phyloP scores from a whole-genome alignment of 1,140 invertebrate genomes.

The Venturia canescens region DNA sequence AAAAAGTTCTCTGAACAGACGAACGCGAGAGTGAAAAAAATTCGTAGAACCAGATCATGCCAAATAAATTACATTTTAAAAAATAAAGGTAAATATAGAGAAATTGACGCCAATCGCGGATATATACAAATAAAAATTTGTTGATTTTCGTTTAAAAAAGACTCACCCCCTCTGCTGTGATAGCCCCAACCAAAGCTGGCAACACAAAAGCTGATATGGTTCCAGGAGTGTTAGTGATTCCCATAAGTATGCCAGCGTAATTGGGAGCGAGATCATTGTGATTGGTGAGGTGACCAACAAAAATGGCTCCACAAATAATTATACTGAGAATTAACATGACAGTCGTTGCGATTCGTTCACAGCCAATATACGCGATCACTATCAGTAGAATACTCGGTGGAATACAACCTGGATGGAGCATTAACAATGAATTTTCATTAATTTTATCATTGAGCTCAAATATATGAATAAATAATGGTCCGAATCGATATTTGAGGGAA shows the following conservation, averaged over 20 bases:
- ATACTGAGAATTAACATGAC: slow-evolving; percentile 84
- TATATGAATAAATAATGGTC: too few species aligned
- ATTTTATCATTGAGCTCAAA: not conserved
- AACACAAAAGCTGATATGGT: slow-evolving; percentile 92
- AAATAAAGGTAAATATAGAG: slow-evolving; percentile 36
- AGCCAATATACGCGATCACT: slow-evolving; percentile 83
- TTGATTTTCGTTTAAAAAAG: slow-evolving; percentile 45
- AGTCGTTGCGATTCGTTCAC: slow-evolving; percentile 81
- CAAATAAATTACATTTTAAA: too few species aligned
- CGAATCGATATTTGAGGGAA: too few species aligned
- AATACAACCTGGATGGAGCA: slow-evolving; percentile 77
- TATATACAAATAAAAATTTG: too few species aligned
- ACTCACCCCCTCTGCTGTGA: slow-evolving; percentile 85
- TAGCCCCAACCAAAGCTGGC: slow-evolving; percentile 85
- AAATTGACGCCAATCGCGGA: too few species aligned
- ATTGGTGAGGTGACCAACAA: slow-evolving; percentile 91
- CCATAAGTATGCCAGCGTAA: slow-evolving; percentile 90
- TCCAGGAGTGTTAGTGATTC: slow-evolving; percentile 90
- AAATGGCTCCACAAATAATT: slow-evolving; percentile 87
- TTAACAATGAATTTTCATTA: slow-evolving; percentile 22
- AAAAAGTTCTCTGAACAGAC: too few species aligned
- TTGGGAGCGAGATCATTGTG: slow-evolving; percentile 94
- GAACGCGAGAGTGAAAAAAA: too few species aligned
- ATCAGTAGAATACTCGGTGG: slow-evolving; percentile 83
- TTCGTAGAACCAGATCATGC: too few species aligned